These are phyloP conservation scores for Rhodinocichla rosea DNA, from an alignment of 2,113 vertebrate species.

Conservation along the genomic window DNA sequence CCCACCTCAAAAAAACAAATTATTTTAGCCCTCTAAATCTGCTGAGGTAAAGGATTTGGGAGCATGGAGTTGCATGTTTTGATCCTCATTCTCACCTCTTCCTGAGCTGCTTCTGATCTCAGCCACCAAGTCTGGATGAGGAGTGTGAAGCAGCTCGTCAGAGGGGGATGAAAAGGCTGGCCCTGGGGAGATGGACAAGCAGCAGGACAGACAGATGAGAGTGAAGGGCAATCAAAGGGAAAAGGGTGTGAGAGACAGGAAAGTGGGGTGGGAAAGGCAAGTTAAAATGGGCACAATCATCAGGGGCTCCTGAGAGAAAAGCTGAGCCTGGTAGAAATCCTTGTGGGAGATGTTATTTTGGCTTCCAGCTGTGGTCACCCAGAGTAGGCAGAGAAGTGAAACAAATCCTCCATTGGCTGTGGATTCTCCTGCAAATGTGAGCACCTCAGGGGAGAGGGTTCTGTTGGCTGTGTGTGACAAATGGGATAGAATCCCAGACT, in stretches of 20 bases:
- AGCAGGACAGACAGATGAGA: not conserved
- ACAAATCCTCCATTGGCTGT: not conserved
- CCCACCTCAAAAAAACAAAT: not conserved
- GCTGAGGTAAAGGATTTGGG: not conserved
- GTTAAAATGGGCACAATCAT: not conserved
- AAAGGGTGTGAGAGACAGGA: not conserved
- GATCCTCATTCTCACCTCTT: not conserved
- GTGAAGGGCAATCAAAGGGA: not conserved
- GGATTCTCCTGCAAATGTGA: not conserved
- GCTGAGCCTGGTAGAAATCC: not conserved
- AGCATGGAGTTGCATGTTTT: not conserved
- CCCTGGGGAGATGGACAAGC: not conserved
- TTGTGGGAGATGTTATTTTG: not conserved
- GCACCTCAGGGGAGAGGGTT: not conserved
- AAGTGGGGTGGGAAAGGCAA: not conserved
- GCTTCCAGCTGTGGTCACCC: not conserved
- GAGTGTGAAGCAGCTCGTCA: not conserved
- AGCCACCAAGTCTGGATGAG: not conserved
- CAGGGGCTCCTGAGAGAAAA: not conserved
- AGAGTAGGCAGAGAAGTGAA: not conserved
- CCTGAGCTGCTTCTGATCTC: not conserved
- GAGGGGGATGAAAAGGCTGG: not conserved
- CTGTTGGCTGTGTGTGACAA: not conserved
- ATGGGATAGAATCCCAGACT: accelerated
- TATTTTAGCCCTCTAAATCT: not conserved